A percentile compares a stretch with the other conserved stretches of the same genome.
phyloP scores from a whole-genome alignment of 2,797 vertebrate genomes.

The Heteromormyrus szaboi region DNA sequence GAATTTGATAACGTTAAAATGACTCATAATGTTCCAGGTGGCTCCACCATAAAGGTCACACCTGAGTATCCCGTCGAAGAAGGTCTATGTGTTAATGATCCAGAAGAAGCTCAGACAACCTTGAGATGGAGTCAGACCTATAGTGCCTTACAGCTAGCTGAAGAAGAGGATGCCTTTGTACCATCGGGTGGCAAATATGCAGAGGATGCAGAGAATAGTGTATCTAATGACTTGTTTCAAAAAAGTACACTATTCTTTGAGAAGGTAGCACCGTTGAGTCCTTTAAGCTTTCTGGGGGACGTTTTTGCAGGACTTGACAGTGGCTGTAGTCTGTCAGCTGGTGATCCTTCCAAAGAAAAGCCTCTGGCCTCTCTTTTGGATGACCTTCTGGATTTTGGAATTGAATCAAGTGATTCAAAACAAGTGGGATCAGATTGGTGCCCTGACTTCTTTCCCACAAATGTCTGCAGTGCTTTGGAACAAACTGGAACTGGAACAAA shows the following conservation, averaged over 20 bases:
- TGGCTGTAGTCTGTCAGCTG: constrained; percentile 47
- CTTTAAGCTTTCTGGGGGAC: constrained; percentile 62
- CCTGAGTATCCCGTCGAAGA: constrained; percentile 25
- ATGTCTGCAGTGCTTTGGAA: constrained; percentile 21
- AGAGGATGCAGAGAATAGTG: constrained; percentile 38
- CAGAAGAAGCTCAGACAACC: constrained; percentile 20
- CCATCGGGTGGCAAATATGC: constrained; percentile 55
- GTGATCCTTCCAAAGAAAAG: constrained; percentile 37
- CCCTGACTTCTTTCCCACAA: constrained; percentile 31
- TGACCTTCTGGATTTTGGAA: constrained; percentile 64
- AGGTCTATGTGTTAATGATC: constrained; percentile 26
- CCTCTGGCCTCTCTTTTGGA: constrained; percentile 44
- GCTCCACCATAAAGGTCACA: constrained; percentile 20
- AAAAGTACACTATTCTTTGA: constrained; percentile 32
- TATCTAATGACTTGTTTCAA: constrained; percentile 35
- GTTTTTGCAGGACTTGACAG: constrained; percentile 58
- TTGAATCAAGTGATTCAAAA: constrained; percentile 30
- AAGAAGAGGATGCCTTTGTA: constrained; percentile 50
- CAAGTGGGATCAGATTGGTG: constrained; percentile 20
- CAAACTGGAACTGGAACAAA: background rate
- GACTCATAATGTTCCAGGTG: constrained; percentile 22
- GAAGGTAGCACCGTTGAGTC: constrained; percentile 37
- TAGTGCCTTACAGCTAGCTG: constrained; percentile 46
- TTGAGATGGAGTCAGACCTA: constrained; percentile 51
- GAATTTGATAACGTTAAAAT: constrained; percentile 25